Conservation (phyloP, 2,113 vertebrate genomes). For the Tupaia tana region DNA sequence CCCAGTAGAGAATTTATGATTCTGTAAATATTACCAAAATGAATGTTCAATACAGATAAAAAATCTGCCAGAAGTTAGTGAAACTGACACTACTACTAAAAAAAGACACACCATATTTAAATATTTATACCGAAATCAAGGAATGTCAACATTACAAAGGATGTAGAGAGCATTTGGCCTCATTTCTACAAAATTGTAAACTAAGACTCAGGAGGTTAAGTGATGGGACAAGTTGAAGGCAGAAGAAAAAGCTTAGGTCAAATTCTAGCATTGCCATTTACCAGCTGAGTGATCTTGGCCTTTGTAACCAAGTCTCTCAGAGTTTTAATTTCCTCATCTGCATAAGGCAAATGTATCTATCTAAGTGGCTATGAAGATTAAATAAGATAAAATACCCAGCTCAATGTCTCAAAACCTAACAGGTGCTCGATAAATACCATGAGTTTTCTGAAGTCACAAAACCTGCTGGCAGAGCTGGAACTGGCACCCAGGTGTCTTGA, state of each 20-base stretch:
- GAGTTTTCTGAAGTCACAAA: background rate
- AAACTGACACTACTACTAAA: background rate
- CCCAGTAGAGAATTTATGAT: background rate
- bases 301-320: conserved; percentile 1
- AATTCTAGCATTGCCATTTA: background rate
- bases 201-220: background rate
- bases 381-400: background rate
- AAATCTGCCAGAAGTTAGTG: background rate
- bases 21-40: background rate
- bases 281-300: background rate
- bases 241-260: background rate
- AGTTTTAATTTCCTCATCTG: background rate
- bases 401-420: background rate
- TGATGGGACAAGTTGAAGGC: background rate
- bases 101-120: background rate
- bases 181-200: background rate
- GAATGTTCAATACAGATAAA: background rate
- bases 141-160: background rate
- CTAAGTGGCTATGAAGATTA: background rate
- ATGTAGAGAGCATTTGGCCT: background rate
- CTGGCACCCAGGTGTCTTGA: background rate
- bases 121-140: background rate
- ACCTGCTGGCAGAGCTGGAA: background rate
- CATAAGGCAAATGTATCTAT: background rate
- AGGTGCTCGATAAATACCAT: background rate